A percentile compares a stretch with the other conserved stretches of the same genome.
Conservation (phyloP, 2,888 invertebrate species). For the Melanotus villosus region DNA sequence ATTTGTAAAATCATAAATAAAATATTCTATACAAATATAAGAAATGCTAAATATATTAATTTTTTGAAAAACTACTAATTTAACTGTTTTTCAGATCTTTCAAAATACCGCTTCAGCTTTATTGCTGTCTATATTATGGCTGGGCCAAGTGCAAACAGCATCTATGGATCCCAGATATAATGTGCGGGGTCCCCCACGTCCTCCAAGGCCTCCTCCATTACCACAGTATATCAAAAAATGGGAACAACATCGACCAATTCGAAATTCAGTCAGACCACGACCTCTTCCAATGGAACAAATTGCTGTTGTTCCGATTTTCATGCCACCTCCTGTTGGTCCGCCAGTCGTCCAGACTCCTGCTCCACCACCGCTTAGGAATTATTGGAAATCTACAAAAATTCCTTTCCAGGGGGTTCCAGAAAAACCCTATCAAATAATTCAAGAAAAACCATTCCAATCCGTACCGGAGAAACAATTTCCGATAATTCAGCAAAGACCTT, state of each 20-base stretch:
- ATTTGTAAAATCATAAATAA: too few relatives aligned
- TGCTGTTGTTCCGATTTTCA: constrained; percentile 26
- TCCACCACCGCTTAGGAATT: constrained; percentile 56
- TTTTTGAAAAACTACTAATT: too few relatives aligned
- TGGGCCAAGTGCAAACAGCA: constrained; percentile 16
- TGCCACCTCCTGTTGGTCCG: constrained; percentile 34
- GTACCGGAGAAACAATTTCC: constrained; percentile 40
- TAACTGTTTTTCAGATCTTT: constrained; percentile 24
- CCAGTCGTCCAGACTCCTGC: constrained; percentile 20
- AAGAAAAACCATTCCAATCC: constrained; percentile 44
- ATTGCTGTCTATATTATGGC: constrained; percentile 21
- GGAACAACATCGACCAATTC: constrained; percentile 30
- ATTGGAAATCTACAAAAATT: constrained; percentile 56
- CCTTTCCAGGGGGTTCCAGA: constrained; percentile 23
- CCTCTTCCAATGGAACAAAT: constrained; percentile 52
- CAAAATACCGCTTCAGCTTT: constrained; percentile 6
- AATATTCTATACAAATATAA: too few relatives aligned
- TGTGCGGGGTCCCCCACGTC: constrained; percentile 62
- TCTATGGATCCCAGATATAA: constrained; percentile 40
- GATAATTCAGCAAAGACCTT: constrained; percentile 17
- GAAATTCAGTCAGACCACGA: constrained; percentile 46
- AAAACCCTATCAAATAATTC: constrained; percentile 38
- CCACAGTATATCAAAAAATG: constrained; percentile 61
- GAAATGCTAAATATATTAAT: too few relatives aligned
- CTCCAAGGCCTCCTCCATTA: constrained; percentile 58